A percentile compares a stretch with the other conserved stretches of the same genome.
These are phyloP conservation scores for Anadara kagoshimensis DNA, from an alignment of 1,140 invertebrate genomes.

Conservation along the genomic window DNA sequence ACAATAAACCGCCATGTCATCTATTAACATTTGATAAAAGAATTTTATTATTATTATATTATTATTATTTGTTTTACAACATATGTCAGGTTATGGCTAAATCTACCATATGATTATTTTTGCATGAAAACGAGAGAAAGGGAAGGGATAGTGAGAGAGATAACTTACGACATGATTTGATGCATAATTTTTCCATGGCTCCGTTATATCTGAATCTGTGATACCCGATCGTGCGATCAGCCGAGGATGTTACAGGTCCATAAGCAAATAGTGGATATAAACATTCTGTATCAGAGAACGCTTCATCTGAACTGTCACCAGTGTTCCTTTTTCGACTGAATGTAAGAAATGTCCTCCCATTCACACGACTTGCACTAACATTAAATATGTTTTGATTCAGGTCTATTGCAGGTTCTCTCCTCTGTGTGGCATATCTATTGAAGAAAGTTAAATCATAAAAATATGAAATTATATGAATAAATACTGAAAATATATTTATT, in stretches of 20 bases:
- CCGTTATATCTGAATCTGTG: neutral
- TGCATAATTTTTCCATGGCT: neutral
- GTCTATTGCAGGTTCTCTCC: neutral
- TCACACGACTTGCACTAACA: neutral
- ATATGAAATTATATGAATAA: too few relatives aligned
- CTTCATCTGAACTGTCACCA: conserved; percentile 13
- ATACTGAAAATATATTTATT: too few relatives aligned
- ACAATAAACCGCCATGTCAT: too few relatives aligned
- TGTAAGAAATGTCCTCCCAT: neutral
- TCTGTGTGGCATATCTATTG: conserved; percentile 1
- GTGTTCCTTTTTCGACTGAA: conserved; percentile 26
- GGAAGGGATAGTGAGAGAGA: neutral
- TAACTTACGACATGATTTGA: conserved; percentile 6
- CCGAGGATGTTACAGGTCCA: neutral
- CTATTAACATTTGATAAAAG: too few relatives aligned
- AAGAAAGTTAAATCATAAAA: too few relatives aligned
- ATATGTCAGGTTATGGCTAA: too few relatives aligned
- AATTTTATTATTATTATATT: too few relatives aligned
- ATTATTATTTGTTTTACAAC: too few relatives aligned
- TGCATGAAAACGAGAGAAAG: too few relatives aligned
- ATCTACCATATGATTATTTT: too few relatives aligned
- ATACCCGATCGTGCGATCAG: neutral
- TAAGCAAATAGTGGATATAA: conserved; percentile 13
- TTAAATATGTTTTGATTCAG: conserved; percentile 9
- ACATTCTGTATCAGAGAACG: conserved; percentile 10